Percentiles rank a stretch among this genome's conserved stretches.
These are phyloP conservation scores for Cebidichthys violaceus DNA, from an alignment of 2,113 vertebrate genomes.

Conservation along the genomic window DNA sequence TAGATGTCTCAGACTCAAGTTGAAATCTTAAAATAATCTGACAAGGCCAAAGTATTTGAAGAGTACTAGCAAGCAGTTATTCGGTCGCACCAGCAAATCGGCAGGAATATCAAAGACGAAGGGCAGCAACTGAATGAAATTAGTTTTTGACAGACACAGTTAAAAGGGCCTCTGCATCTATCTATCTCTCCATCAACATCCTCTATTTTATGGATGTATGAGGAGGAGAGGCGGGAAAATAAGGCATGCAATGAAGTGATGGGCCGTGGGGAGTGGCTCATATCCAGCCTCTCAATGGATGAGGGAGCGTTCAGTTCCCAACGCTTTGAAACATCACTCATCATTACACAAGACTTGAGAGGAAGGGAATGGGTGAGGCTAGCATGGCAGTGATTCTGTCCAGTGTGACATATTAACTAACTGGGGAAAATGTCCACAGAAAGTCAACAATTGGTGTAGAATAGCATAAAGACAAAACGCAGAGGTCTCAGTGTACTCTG, in stretches of 20 bases:
- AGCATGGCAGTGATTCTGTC: neutral
- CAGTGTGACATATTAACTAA: neutral
- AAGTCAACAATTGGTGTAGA: neutral
- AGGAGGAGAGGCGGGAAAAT: constrained; percentile 28
- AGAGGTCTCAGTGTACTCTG: neutral
- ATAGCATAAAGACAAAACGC: neutral
- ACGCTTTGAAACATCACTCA: constrained; percentile 54
- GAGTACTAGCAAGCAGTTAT: constrained; percentile 22
- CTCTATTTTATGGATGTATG: constrained; percentile 36
- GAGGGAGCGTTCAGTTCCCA: constrained; percentile 23
- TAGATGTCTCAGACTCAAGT: constrained; percentile 48
- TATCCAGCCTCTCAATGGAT: constrained; percentile 25
- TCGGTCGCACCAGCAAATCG: constrained; percentile 52
- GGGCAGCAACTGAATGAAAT: constrained; percentile 47
- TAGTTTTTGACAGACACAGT: constrained; percentile 54
- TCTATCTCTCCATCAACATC: constrained; percentile 49
- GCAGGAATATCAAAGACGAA: constrained; percentile 57
- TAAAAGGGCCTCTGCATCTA: constrained; percentile 44
- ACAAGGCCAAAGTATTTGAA: constrained; percentile 50
- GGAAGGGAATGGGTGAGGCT: neutral
- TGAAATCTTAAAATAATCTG: constrained; percentile 61
- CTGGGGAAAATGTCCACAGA: neutral
- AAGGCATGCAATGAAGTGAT: constrained; percentile 44
- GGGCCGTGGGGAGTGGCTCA: constrained; percentile 13
- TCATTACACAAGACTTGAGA: constrained; percentile 18